Conservation (phyloP, 2,113 vertebrate genomes). For the Cyanistes caeruleus region DNA sequence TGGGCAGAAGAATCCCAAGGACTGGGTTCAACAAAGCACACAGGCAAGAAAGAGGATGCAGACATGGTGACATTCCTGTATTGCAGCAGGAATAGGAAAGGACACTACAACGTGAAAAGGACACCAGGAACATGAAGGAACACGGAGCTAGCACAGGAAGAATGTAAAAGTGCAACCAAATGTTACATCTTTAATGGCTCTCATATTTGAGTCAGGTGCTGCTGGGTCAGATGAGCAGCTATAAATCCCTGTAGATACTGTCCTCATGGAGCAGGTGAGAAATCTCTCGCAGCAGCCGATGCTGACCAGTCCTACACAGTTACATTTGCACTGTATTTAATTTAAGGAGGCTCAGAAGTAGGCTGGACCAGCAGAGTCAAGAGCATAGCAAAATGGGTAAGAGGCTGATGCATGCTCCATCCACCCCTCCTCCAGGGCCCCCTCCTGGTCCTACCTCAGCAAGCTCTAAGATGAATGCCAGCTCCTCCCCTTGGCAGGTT, state of each 20-base stretch:
- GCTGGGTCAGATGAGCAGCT: not conserved
- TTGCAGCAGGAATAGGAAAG: not conserved
- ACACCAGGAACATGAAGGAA: not conserved
- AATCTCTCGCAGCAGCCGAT: not conserved
- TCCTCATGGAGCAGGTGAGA: not conserved
- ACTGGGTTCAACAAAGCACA: not conserved
- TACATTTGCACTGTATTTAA: not conserved
- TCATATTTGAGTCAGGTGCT: not conserved
- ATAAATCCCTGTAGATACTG: not conserved
- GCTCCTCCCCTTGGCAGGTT: not conserved
- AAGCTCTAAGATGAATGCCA: not conserved
- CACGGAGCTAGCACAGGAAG: not conserved
- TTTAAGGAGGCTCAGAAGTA: not conserved
- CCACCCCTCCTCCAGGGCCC: not conserved
- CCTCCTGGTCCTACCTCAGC: not conserved
- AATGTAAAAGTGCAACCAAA: not conserved
- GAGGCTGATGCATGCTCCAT: not conserved
- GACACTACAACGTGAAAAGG: not conserved
- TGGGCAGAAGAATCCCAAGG: not conserved
- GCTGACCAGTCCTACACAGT: not conserved
- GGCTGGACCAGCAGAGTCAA: not conserved
- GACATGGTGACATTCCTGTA: not conserved
- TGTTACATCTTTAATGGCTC: not conserved
- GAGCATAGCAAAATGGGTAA: rapidly evolving
- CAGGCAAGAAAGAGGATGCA: not conserved